phyloP scores from a whole-genome alignment of 2,888 invertebrate species.

The Hanleya hanleyi region DNA sequence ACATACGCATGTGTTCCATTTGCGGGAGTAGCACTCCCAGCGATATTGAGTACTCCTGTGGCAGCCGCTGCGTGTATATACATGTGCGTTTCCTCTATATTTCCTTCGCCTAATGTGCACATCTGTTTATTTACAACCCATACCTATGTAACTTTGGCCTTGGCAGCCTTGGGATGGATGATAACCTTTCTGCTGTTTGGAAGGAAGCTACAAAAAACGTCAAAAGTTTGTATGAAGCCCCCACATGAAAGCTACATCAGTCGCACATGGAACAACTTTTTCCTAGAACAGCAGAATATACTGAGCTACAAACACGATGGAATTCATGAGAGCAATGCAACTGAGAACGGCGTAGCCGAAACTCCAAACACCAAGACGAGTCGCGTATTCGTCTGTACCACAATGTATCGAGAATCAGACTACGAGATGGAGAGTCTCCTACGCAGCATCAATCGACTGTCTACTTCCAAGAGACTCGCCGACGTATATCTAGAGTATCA shows the following conservation, averaged over 20 bases:
- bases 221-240: slow-evolving; percentile 41
- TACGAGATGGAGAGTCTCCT: slow-evolving; percentile 59
- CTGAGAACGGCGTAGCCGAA: background rate
- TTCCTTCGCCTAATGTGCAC: background rate
- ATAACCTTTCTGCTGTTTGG: background rate
- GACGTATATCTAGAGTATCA: slow-evolving; percentile 55
- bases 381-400: slow-evolving; percentile 57
- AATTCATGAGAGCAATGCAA: background rate
- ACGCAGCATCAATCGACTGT: slow-evolving; percentile 46
- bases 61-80: slow-evolving; percentile 27
- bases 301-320: slow-evolving; percentile 41
- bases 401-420: slow-evolving; percentile 63
- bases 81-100: slow-evolving; percentile 18
- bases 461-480: slow-evolving; percentile 37
- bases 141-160: slow-evolving; percentile 23
- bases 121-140: background rate
- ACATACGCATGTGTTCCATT: slow-evolving; percentile 36
- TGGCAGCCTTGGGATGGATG: slow-evolving; percentile 18
- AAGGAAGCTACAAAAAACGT: slow-evolving; percentile 12
- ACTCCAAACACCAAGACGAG: slow-evolving; percentile 10
- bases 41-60: slow-evolving; percentile 30
- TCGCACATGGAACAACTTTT: slow-evolving; percentile 43
- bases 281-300: slow-evolving; percentile 43
- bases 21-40: slow-evolving; percentile 33
- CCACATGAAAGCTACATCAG: slow-evolving; percentile 41